Conservation (phyloP, 1,140 invertebrate genomes). For the Probaryconus sp. region DNA sequence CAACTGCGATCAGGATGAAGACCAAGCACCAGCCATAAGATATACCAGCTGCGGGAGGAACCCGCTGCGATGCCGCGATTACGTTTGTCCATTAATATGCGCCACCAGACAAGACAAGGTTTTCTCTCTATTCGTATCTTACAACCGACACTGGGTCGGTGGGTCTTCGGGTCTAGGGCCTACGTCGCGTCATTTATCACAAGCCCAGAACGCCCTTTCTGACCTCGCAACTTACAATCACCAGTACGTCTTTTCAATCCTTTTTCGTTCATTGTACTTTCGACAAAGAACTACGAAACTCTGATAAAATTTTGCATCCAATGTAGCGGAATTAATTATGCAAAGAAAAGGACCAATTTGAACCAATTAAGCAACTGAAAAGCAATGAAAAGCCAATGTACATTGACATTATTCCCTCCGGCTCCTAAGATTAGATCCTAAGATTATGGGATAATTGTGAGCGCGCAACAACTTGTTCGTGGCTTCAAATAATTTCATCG, state of each 20-base stretch:
- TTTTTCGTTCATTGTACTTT: too few relatives aligned
- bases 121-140: conserved; percentile 63
- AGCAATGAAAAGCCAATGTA: too few relatives aligned
- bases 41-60: conserved; percentile 66
- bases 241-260: conserved; percentile 17
- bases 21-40: conserved; percentile 55
- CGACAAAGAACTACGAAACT: too few relatives aligned
- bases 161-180: conserved; percentile 74
- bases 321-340: too few relatives aligned
- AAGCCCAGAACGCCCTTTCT: conserved; percentile 65
- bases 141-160: conserved; percentile 70
- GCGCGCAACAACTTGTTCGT: not conserved
- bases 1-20: conserved; percentile 53
- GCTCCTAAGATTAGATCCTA: too few relatives aligned
- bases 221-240: conserved; percentile 34
- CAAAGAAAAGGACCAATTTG: too few relatives aligned
- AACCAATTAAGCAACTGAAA: too few relatives aligned
- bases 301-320: too few relatives aligned
- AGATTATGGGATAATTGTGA: too few relatives aligned
- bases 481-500: not conserved
- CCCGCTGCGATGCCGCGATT: conserved; percentile 76
- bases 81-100: conserved; percentile 77
- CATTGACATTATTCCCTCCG: too few relatives aligned
- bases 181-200: conserved; percentile 75
- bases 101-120: conserved; percentile 72